Percentiles rank a stretch among this genome's conserved stretches.
These are phyloP conservation scores for Boulengeromyrus knoepffleri DNA, from an alignment of 2,113 vertebrate genomes.

Conservation along the genomic window DNA sequence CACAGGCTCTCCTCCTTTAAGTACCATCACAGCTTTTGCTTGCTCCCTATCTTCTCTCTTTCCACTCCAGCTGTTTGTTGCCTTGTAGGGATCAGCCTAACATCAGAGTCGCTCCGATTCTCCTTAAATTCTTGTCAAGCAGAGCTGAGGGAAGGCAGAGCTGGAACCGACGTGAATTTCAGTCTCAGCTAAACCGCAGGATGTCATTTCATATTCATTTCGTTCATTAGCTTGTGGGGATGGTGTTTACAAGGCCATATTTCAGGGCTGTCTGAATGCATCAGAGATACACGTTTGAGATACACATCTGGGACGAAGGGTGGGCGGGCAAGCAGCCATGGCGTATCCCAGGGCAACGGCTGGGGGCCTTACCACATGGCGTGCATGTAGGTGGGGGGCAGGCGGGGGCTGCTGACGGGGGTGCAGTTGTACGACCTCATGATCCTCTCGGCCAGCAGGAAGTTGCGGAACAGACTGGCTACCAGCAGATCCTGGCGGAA, in stretches of 20 bases:
- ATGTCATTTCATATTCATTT: not conserved
- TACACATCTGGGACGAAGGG: not conserved
- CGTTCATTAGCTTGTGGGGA: not conserved
- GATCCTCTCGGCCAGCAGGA: slow-evolving; percentile 89
- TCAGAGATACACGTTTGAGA: not conserved
- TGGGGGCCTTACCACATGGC: slow-evolving; percentile 86
- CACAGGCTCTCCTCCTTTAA: not conserved
- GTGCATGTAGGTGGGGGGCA: slow-evolving; percentile 96
- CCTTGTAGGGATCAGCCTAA: not conserved
- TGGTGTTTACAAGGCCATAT: not conserved
- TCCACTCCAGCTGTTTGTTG: not conserved
- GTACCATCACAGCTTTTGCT: not conserved
- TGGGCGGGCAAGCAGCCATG: not conserved
- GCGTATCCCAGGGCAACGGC: not conserved
- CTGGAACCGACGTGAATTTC: not conserved
- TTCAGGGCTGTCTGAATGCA: not conserved
- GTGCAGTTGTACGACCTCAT: slow-evolving; percentile 98
- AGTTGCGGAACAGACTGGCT: slow-evolving; percentile 93
- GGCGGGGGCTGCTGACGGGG: slow-evolving; percentile 89
- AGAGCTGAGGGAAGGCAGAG: not conserved
- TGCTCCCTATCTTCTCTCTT: not conserved
- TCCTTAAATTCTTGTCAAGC: not conserved
- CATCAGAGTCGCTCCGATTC: not conserved
- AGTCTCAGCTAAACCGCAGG: no score
- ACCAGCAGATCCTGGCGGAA: slow-evolving; percentile 95